Percentiles rank a stretch among this genome's conserved stretches.
phyloP scores from a whole-genome alignment of 2,797 vertebrate genomes.

The Chelon labrosus region DNA sequence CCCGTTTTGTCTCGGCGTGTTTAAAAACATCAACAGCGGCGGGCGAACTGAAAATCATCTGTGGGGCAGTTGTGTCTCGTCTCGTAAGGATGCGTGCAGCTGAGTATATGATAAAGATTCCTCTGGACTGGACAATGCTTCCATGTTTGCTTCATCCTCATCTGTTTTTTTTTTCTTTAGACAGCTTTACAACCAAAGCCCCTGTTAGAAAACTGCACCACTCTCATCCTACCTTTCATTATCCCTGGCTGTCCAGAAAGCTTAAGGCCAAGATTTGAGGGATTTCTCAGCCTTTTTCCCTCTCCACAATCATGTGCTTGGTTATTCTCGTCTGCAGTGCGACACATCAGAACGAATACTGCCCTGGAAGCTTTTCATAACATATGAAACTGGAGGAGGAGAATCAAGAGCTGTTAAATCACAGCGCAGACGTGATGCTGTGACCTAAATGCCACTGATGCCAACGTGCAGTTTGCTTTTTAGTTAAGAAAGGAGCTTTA shows the following conservation, averaged over 20 bases:
- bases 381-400: constrained; percentile 55
- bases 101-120: constrained; percentile 28
- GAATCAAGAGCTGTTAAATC: constrained; percentile 61
- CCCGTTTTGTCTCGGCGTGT: constrained; percentile 57
- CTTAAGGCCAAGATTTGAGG: constrained; percentile 9
- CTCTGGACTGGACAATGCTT: constrained; percentile 48
- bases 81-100: constrained; percentile 41
- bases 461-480: constrained; percentile 52
- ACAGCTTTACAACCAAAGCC: constrained; percentile 51
- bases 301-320: constrained; percentile 30
- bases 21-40: constrained; percentile 60
- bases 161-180: constrained; percentile 26
- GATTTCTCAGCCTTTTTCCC: constrained; percentile 36
- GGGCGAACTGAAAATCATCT: constrained; percentile 48
- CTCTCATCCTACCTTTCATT: constrained; percentile 30
- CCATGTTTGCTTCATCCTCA: constrained; percentile 46
- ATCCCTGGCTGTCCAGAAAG: constrained; percentile 20
- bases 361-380: constrained; percentile 52
- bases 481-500: constrained; percentile 27
- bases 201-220: constrained; percentile 24
- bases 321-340: constrained; percentile 45
- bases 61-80: constrained; percentile 50
- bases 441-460: constrained; percentile 73
- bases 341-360: constrained; percentile 57
- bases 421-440: constrained; percentile 51